Percentiles rank a stretch among this genome's conserved stretches.
Evolutionary conservation across 2,888 invertebrate genomes (phyloP).

Genomic region (Macrosoma leucophasiata): DNA sequence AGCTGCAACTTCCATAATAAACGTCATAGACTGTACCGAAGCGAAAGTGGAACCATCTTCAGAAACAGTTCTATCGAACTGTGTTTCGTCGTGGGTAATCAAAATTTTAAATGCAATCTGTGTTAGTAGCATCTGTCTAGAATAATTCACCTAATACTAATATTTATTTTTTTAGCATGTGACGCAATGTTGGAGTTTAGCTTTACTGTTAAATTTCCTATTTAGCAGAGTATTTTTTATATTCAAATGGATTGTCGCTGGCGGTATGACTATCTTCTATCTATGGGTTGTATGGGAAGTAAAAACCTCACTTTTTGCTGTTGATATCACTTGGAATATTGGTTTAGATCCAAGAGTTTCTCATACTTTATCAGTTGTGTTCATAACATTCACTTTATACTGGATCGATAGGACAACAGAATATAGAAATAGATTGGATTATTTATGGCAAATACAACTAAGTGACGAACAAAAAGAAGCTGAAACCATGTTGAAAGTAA

Average conservation of each 20-base stretch:
- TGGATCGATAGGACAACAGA: constrained; percentile 93
- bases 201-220: constrained; percentile 82
- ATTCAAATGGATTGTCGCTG: constrained; percentile 84
- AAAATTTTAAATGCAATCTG: constrained; percentile 20
- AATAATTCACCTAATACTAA: too few relatives aligned
- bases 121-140: constrained; percentile 15
- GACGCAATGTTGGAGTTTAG: constrained; percentile 80
- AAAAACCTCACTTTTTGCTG: constrained; percentile 72
- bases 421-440: constrained; percentile 91
- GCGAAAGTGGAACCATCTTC: constrained; percentile 34
- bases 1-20: constrained; percentile 79
- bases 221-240: constrained; percentile 90
- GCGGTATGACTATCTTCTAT: constrained; percentile 79
- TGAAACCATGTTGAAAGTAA: constrained; percentile 88
- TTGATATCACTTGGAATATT: constrained; percentile 82
- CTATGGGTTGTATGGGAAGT: constrained; percentile 80
- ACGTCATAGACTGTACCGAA: constrained; percentile 70
- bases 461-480: constrained; percentile 91
- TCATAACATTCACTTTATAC: constrained; percentile 85
- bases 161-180: constrained; percentile 82
- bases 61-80: constrained; percentile 54
- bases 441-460: constrained; percentile 79
- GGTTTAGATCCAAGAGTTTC: constrained; percentile 80
- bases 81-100: constrained; percentile 70
- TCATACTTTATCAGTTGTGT: constrained; percentile 83